phyloP scores from a whole-genome alignment of 1,140 invertebrate genomes.

The Cotesia vestalis region DNA sequence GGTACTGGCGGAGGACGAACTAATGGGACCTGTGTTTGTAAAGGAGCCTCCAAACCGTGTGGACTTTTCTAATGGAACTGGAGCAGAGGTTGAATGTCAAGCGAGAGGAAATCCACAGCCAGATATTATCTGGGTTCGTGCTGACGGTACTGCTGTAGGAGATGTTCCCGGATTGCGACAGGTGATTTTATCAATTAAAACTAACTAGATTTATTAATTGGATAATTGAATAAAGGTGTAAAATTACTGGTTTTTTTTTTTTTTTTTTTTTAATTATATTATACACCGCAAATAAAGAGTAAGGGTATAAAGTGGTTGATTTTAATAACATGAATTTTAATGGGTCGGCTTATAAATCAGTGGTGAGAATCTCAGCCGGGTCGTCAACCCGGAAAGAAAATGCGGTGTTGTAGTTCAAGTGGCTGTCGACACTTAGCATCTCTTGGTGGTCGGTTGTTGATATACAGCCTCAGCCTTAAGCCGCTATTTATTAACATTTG shows the following conservation, averaged over 20 bases:
- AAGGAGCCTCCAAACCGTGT: conserved; percentile 90
- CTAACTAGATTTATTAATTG: neutral
- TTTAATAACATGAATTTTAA: neutral
- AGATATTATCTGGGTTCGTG: conserved; percentile 90
- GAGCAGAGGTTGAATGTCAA: conserved; percentile 90
- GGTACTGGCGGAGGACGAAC: conserved; percentile 72
- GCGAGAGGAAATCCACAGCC: conserved; percentile 90
- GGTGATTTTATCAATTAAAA: conserved; percentile 60
- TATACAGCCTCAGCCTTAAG: neutral
- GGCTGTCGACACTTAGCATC: conserved; percentile 25
- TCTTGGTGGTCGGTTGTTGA: conserved; percentile 13
- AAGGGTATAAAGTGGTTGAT: conserved; percentile 5
- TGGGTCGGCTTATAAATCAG: conserved; percentile 10
- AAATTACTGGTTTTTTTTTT: no score
- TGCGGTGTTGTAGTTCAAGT: conserved; percentile 25
- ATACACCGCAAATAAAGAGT: no score
- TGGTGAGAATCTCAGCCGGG: conserved; percentile 31
- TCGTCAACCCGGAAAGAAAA: conserved; percentile 38
- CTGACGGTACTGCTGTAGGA: conserved; percentile 86
- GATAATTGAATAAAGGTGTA: no score
- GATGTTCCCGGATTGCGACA: conserved; percentile 88
- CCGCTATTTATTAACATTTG: conserved; percentile 9
- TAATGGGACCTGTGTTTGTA: conserved; percentile 88
- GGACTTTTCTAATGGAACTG: conserved; percentile 94
- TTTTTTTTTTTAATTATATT: no score